Evolutionary conservation across 2,797 vertebrate species (phyloP).

Genomic region (Epinephelus malabaricus): DNA sequence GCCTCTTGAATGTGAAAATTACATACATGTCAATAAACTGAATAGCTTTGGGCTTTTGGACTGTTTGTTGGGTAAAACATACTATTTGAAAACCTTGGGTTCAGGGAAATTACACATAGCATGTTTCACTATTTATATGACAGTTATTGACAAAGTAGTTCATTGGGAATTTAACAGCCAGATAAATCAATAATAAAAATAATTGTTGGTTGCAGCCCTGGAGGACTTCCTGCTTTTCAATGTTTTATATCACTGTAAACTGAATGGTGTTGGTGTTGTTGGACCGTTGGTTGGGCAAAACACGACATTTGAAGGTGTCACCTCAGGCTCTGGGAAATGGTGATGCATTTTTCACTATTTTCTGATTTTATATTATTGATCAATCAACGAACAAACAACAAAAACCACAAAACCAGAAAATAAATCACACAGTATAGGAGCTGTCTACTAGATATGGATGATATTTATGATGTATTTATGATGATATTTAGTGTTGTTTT

Average conservation of each 20-base stretch:
- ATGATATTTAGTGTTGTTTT: slow-evolving; percentile 2
- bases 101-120: too few relatives aligned
- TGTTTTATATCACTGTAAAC: neutral
- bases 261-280: rapidly evolving
- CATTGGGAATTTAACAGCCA: too few relatives aligned
- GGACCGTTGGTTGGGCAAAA: neutral
- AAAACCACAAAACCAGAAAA: neutral
- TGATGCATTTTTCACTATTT: neutral
- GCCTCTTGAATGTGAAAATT: neutral
- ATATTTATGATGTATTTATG: neutral
- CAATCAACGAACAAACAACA: neutral
- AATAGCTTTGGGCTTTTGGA: too few relatives aligned
- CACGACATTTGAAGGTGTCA: neutral
- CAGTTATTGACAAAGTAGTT: too few relatives aligned
- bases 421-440: neutral
- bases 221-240: too few relatives aligned
- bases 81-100: too few relatives aligned
- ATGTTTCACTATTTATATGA: too few relatives aligned
- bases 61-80: too few relatives aligned
- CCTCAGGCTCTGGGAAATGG: neutral
- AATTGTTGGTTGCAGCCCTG: too few relatives aligned
- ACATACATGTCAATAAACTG: too few relatives aligned
- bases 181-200: too few relatives aligned
- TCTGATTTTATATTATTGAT: neutral
- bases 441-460: neutral